phyloP scores from a whole-genome alignment of 2,888 invertebrate species.

The Julus scanicus region DNA sequence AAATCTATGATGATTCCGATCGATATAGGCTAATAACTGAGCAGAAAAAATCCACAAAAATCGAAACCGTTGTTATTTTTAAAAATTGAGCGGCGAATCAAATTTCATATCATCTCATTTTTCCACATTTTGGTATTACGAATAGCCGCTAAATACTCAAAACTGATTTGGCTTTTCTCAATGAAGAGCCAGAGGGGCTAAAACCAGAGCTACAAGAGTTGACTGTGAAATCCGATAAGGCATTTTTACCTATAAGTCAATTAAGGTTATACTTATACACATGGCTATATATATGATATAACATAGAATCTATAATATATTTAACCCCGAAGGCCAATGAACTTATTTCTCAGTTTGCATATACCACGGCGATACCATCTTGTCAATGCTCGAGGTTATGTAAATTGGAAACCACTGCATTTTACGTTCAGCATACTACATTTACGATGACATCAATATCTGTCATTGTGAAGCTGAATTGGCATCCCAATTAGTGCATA shows the following conservation, averaged over 20 bases:
- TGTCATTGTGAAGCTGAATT: not conserved
- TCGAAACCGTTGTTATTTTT: not conserved
- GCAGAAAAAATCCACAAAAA: not conserved
- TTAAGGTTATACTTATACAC: not conserved
- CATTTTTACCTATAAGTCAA: slow-evolving; percentile 11
- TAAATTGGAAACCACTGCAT: not conserved
- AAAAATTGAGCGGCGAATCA: not conserved
- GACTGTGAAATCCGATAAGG: not conserved
- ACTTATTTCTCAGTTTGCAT: slow-evolving; percentile 14
- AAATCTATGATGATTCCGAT: too few relatives aligned
- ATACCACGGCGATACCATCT: not conserved
- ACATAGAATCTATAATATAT: too few relatives aligned
- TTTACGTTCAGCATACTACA: not conserved
- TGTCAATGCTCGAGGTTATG: not conserved
- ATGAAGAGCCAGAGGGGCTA: not conserved
- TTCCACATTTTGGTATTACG: not conserved
- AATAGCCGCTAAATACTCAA: not conserved
- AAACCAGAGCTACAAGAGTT: not conserved
- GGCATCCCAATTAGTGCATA: not conserved
- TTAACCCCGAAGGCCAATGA: not conserved
- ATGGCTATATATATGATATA: too few relatives aligned
- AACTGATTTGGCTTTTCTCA: not conserved
- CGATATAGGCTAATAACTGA: too few relatives aligned
- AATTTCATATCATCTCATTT: not conserved
- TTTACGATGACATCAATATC: not conserved